Conservation (phyloP, 2,113 vertebrate genomes). For the Ardeotis arabs region DNA sequence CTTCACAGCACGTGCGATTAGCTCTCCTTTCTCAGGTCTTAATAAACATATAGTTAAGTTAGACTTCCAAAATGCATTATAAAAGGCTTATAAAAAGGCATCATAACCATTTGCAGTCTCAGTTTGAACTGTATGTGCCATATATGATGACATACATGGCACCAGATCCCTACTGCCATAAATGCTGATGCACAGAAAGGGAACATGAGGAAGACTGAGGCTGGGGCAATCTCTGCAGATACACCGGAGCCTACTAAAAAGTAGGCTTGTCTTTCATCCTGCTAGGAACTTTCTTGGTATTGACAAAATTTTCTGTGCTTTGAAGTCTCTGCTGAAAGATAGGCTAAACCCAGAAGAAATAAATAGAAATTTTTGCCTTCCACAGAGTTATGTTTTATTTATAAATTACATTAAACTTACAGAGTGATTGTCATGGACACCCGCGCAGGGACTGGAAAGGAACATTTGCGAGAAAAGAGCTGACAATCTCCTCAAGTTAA, state of each 20-base stretch:
- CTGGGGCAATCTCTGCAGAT: neutral
- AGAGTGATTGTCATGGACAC: slow-evolving; percentile 66
- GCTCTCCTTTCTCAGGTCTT: neutral
- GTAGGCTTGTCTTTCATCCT: neutral
- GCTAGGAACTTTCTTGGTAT: neutral
- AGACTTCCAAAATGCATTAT: neutral
- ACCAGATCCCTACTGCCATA: neutral
- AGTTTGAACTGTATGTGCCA: neutral
- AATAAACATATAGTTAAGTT: neutral
- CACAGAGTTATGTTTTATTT: slow-evolving; percentile 65
- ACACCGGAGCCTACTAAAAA: neutral
- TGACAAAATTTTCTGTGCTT: slow-evolving; percentile 36
- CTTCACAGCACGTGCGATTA: neutral
- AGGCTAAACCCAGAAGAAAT: slow-evolving; percentile 54
- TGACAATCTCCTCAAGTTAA: slow-evolving; percentile 62
- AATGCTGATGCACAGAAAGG: neutral
- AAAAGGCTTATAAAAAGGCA: neutral
- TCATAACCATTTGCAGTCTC: neutral
- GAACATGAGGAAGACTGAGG: neutral
- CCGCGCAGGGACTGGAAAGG: slow-evolving; percentile 34
- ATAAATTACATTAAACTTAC: slow-evolving; percentile 63
- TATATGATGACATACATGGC: neutral
- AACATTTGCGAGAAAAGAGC: slow-evolving; percentile 47
- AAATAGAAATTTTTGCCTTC: slow-evolving; percentile 58
- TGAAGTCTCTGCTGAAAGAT: slow-evolving; percentile 50